Base-by-base conservation (phyloP, 2,888 invertebrate genomes). In the Thera britannica region DNA sequence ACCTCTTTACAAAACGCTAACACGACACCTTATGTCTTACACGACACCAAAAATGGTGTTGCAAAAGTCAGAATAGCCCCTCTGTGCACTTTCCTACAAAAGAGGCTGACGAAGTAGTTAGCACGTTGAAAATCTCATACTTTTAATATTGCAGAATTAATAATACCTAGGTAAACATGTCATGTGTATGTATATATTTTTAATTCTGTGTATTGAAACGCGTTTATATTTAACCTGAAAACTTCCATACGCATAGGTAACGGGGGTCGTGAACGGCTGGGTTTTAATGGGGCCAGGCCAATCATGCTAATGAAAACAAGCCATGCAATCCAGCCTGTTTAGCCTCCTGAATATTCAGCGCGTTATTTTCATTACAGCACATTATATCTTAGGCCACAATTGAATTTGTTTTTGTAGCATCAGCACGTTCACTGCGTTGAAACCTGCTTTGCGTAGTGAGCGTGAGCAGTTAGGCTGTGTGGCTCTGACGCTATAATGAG, bases 241-340 rank as follows among this genome's bases (percentile, higher is more conserved):
- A 38, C 44, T 7, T 46, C 8, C 44, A 46, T 46, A 46, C 44
- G 44, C 44, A 9, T 46, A 46, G 2, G 0, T 11, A 41, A 77
- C 77, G 76, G 74, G 78, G 72, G 77, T 75, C 74, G 76, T 77
- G 77, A 79, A 79, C 78, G 77, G 77, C 69, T 75, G 79, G 79
- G 80, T 82, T 87, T 83, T 83, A 90, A 90, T 83, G 84, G 84
- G 91, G 90, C 90, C 92, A 89, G 84, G 79, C 88, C 91, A 91
- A 93, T 92, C 90, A 91, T 89, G 88, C 85, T 91, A 93, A 91
- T 93, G 91, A 91, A 91, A 92, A 91, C 90, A 89, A 87, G 85
- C 87, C 90, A 89, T 90, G 90, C 90, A 83, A 90, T 86, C 82
- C 80, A 76, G 79, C 77, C 77, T 83, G 81, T 84, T 85, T 85